Evolutionary conservation across 2,888 invertebrate genomes (phyloP), one percentile per base, ranked within the genome.

Genomic region (Agonopterix subpropinquella): DNA sequence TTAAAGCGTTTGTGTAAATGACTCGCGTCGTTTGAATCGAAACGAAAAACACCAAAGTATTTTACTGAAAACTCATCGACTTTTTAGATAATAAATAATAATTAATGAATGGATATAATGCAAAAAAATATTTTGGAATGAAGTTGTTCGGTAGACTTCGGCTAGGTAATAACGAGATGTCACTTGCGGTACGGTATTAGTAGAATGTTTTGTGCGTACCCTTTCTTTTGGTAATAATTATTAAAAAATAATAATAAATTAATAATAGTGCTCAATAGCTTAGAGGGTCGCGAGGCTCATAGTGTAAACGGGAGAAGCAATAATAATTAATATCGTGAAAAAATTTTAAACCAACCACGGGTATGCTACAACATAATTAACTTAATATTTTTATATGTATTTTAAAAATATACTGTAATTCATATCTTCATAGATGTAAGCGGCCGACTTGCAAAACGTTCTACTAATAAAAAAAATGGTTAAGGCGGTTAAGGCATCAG

Each of bases 361-460:
- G 71, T 77, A 77, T 65, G 67, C 67, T 67, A 70, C 70, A 65
- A 69, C 69, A 67, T 67, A 64, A 61, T 77, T 80, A 77, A 75
- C 80, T 75, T 84, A 74, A 83, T 88, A 88, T 88, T 88, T 88
- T 88, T 87, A 71, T 88, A 87, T 85, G 88, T 88, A 86, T 87
- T 83, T 88, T 86, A 81, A 84, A 71, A 70, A 76, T 77, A 70
- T 83, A 86, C 81, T 80, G 77, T 85, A 82, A 82, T 75, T 85
- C 86, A 87, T 87, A 87, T 88, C 86, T 85, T 73, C 77, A 86
- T 85, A 86, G 84, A 66, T 73, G 67, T 86, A 83, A 86, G 81
- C 56, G 84, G 83, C 59, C 49, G 68, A 65, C 67, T 58, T 67
- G 71, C 85, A 85, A 80, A 79, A 80, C 79, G 73, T 84, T 84